Evolutionary conservation across 2,888 invertebrate species (phyloP).

Genomic region (Gryllus longicercus): DNA sequence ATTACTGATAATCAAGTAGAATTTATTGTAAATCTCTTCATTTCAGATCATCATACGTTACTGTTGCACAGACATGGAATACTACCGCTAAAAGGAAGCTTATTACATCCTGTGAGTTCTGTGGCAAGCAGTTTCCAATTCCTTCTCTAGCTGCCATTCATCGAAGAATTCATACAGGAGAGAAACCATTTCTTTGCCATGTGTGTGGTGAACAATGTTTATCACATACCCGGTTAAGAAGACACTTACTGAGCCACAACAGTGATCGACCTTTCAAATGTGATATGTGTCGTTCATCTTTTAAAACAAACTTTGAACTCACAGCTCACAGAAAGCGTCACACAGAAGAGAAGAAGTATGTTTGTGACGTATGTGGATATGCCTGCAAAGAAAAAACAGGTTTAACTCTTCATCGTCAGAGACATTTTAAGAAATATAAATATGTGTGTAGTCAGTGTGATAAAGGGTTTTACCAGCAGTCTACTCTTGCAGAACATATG

Average conservation of each 20-base stretch:
- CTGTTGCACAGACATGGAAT: too few species aligned
- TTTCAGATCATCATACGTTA: too few species aligned
- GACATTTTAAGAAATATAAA: slow-evolving; percentile 34
- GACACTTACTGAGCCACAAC: not conserved
- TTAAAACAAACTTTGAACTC: not conserved
- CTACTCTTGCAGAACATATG: not conserved
- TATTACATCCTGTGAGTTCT: not conserved
- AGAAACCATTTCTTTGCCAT: slow-evolving; percentile 19
- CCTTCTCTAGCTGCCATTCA: not conserved
- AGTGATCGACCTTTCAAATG: slow-evolving; percentile 19
- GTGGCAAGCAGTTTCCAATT: slow-evolving; percentile 12
- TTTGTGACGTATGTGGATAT: slow-evolving; percentile 28
- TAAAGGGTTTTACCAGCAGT: slow-evolving; percentile 40
- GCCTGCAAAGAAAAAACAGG: slow-evolving; percentile 3
- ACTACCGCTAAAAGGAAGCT: too few species aligned
- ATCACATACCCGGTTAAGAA: not conserved
- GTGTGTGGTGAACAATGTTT: slow-evolving; percentile 4
- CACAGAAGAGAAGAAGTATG: not conserved
- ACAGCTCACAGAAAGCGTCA: slow-evolving; percentile 24
- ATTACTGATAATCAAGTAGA: too few species aligned
- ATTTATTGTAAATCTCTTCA: too few species aligned
- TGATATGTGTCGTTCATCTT: slow-evolving; percentile 24
- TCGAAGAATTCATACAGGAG: slow-evolving; percentile 11
- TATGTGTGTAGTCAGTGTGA: slow-evolving; percentile 41
- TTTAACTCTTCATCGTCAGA: slow-evolving; percentile 25